Base-by-base conservation (phyloP, 2,113 vertebrate genomes). In the Coryphaenoides rupestris region DNA sequence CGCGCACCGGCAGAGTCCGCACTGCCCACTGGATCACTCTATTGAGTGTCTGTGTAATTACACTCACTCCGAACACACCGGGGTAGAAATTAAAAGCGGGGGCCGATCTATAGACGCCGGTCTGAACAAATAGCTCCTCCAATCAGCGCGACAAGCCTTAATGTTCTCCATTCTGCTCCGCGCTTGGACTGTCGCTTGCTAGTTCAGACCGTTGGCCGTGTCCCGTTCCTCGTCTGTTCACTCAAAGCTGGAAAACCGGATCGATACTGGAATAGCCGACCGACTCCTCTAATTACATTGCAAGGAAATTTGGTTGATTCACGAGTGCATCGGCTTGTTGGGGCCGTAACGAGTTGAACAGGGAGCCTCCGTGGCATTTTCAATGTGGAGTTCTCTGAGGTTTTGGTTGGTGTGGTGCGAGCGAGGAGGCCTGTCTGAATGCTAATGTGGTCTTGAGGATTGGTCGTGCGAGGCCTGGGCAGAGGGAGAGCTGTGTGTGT, bases 41-140 rank as follows among this genome's bases (percentile, higher is more conserved):
- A 86, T 85, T 76, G 86, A 69, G 81, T 81, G 80, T 76, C 81
- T 80, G 74, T 85, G 76, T 77, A 83, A 85, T 86, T 86, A 84
- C 81, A 86, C 69, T 79, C 73, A 80, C 62, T 4, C 23, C 69
- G 76, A 76, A 81, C 77, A 72, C 75, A 66, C 75, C 80, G 70
- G 74, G 68, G 49, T 63, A 68, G 69, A 84, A 68, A 70, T 80
- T 75, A 78, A 64, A 80, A 84, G 46, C 19, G 62, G 74, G 61
- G 76, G 75, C 79, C 75, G 47, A 50, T 50, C 74, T 46, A 53
- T 69, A 75, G 73, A 67, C 81, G 70, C 77, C 72, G 62, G 74
- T 72, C 68, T 62, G 72, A 83, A 84, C 77, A 75, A 85, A 84
- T 82, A 80, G 74, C 65, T 70, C 19, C 72, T 65, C 68, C 75